phyloP scores from a whole-genome alignment of 1,140 invertebrate genomes.

The Calephelis virginiensis region DNA sequence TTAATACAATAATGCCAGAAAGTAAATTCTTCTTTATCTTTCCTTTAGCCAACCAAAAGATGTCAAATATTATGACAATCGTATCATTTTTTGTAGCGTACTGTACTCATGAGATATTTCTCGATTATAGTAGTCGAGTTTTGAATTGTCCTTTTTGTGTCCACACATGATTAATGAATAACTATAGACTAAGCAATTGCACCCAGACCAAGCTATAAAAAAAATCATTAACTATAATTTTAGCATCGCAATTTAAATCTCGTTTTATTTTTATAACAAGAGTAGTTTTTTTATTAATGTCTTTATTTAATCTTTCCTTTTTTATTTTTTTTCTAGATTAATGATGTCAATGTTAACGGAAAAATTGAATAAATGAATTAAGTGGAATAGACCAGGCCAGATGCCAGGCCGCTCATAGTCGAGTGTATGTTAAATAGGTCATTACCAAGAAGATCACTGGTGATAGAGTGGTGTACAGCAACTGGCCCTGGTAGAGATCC shows the following conservation, averaged over 20 bases:
- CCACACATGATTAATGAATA: slow-evolving; percentile 13
- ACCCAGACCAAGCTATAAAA: slow-evolving; percentile 6
- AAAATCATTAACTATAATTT: slow-evolving; percentile 18
- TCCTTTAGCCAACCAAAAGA: neutral
- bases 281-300: slow-evolving; percentile 3
- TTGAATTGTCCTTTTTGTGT: slow-evolving; percentile 13
- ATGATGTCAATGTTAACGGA: too few species aligned
- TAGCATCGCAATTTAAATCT: slow-evolving; percentile 12
- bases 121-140: slow-evolving; percentile 12
- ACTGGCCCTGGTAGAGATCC: too few species aligned
- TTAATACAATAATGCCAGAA: too few species aligned
- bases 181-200: slow-evolving; percentile 5
- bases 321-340: too few species aligned
- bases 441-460: too few species aligned
- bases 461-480: too few species aligned
- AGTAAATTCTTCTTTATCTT: too few species aligned
- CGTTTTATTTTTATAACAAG: neutral
- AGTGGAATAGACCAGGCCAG: too few species aligned
- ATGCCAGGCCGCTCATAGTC: too few species aligned
- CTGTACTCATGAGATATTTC: slow-evolving; percentile 5
- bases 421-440: too few species aligned
- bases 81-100: neutral
- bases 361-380: too few species aligned
- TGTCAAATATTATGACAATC: neutral
- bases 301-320: neutral